phyloP scores from a whole-genome alignment of 2,113 vertebrate species.

The Sorex fumeus region DNA sequence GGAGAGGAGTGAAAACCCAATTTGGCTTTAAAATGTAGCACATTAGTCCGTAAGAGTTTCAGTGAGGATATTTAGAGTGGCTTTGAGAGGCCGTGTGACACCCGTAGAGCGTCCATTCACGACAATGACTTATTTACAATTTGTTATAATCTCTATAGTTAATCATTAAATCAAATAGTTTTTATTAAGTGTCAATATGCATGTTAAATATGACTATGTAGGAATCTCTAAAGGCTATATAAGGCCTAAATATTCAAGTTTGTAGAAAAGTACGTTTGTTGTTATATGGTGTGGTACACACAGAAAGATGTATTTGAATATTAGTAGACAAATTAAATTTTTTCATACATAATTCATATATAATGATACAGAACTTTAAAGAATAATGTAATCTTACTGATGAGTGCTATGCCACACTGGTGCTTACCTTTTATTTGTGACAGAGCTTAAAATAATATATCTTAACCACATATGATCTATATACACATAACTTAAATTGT shows the following conservation, averaged over 20 bases:
- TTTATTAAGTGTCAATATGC: constrained; percentile 70
- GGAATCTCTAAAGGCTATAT: constrained; percentile 56
- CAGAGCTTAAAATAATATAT: constrained; percentile 16
- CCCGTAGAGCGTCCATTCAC: constrained; percentile 50
- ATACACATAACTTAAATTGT: not conserved
- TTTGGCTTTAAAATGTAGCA: constrained; percentile 77
- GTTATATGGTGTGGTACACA: constrained; percentile 66
- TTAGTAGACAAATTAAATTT: constrained; percentile 75
- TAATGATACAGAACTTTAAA: constrained; percentile 23
- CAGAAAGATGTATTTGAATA: constrained; percentile 77
- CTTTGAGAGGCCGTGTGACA: constrained; percentile 45
- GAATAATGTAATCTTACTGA: not conserved
- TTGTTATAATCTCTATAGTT: constrained; percentile 77
- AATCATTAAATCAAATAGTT: constrained; percentile 81
- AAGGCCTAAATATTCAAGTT: constrained; percentile 74
- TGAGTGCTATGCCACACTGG: not conserved
- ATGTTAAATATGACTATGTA: constrained; percentile 35
- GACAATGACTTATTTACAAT: constrained; percentile 61
- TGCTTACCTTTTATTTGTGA: constrained; percentile 28
- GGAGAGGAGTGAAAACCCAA: constrained; percentile 69
- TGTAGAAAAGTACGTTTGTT: constrained; percentile 75
- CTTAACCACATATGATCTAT: not conserved
- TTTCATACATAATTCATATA: constrained; percentile 1
- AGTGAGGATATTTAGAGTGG: constrained; percentile 71
- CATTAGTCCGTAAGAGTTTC: constrained; percentile 74